phyloP scores from a whole-genome alignment of 53 echinoderm and acorn worm genomes.

The Actinopyga echinites region DNA sequence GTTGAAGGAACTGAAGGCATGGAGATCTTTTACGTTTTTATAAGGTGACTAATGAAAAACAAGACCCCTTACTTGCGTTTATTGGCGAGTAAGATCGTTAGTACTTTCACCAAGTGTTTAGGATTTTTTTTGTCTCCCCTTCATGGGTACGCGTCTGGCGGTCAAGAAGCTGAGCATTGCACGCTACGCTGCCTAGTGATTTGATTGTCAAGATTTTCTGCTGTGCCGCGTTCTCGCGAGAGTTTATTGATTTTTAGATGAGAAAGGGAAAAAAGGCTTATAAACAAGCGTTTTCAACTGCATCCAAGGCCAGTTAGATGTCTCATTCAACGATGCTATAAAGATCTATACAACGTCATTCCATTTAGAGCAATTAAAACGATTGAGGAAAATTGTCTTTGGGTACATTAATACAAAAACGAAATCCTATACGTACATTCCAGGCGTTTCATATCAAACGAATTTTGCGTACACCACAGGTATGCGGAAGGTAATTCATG shows the following conservation, averaged over 20 bases:
- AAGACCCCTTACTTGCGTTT: too few relatives aligned
- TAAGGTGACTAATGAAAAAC: too few relatives aligned
- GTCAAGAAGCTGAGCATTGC: slow-evolving; percentile 10
- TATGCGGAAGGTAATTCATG: too few relatives aligned
- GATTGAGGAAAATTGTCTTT: slow-evolving; percentile 35
- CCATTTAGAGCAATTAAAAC: slow-evolving; percentile 46
- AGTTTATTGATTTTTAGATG: slow-evolving; percentile 44
- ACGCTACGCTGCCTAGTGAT: slow-evolving; percentile 26
- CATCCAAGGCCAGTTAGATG: slow-evolving; percentile 28
- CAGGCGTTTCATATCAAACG: too few relatives aligned
- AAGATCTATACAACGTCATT: slow-evolving; percentile 35
- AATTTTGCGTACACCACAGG: too few relatives aligned
- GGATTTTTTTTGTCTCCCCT: too few relatives aligned
- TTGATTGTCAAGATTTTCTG: slow-evolving; percentile 46
- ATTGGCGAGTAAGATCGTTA: too few relatives aligned
- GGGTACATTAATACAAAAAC: background rate
- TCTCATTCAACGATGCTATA: background rate
- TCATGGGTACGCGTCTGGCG: background rate
- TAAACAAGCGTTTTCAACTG: slow-evolving; percentile 26
- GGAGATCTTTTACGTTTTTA: too few relatives aligned
- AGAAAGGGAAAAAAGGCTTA: slow-evolving; percentile 22
- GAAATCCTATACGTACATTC: too few relatives aligned
- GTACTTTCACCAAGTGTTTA: too few relatives aligned
- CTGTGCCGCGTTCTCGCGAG: slow-evolving; percentile 35
- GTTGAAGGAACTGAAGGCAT: too few relatives aligned